Evolutionary conservation across 2,797 vertebrate genomes (phyloP).

Genomic region (Mareca penelope): DNA sequence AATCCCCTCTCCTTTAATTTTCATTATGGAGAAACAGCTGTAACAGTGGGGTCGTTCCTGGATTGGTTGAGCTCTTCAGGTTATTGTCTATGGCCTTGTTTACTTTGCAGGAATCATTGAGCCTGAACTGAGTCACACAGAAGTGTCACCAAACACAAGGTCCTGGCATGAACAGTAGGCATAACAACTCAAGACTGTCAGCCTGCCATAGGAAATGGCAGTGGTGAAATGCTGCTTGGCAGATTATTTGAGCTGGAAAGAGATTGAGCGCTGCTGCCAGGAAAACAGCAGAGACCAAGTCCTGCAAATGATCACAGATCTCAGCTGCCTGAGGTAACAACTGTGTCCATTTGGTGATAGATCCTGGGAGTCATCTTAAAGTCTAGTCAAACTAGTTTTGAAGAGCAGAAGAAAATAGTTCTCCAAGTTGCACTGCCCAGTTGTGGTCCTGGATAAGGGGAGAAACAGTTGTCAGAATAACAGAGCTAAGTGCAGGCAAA

Average conservation of each 20-base stretch:
- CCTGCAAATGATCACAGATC: not conserved
- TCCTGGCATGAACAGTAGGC: not conserved
- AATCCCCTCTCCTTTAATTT: not conserved
- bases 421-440: not conserved
- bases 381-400: not conserved
- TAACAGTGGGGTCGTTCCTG: not conserved
- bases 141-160: not conserved
- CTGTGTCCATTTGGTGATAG: not conserved
- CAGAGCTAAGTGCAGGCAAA: not conserved
- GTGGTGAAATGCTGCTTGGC: not conserved
- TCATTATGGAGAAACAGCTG: conserved; percentile 2
- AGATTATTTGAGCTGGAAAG: conserved; percentile 6
- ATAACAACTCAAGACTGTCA: not conserved
- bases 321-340: not conserved
- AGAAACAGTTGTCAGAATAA: not conserved
- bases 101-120: conserved; percentile 24
- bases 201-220: not conserved
- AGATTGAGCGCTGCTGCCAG: conserved; percentile 3
- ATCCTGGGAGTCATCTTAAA: not conserved
- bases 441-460: not conserved
- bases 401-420: not conserved
- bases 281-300: not conserved
- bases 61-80: conserved; percentile 25
- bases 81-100: conserved; percentile 14
- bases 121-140: not conserved